phyloP scores from a whole-genome alignment of 1,140 invertebrate species.

The Drosophila seguyi region DNA sequence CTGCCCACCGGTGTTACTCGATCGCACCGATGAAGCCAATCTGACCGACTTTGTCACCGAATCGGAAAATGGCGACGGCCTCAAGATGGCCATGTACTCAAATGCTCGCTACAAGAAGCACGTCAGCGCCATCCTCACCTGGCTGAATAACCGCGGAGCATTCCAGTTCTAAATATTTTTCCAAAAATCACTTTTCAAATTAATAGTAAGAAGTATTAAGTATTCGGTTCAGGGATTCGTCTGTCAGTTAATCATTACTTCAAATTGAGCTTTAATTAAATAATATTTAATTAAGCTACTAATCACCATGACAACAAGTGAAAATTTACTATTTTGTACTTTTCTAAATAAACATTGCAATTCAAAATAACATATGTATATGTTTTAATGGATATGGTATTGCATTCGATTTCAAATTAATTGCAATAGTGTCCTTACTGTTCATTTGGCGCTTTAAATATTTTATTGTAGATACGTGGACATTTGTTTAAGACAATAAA shows the following conservation, averaged over 20 bases:
- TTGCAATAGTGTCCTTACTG: no score
- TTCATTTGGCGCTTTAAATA: no score
- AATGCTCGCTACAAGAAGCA: slow-evolving; percentile 52
- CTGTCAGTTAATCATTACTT: neutral
- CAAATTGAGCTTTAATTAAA: neutral
- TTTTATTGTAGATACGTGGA: no score
- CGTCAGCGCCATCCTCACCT: slow-evolving; percentile 44
- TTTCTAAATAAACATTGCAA: neutral
- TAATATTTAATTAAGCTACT: neutral
- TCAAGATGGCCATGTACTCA: slow-evolving; percentile 57
- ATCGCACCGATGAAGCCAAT: slow-evolving; percentile 48
- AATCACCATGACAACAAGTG: neutral
- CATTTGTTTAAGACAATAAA: no score
- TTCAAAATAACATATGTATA: no score
- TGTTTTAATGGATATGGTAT: no score
- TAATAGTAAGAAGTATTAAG: neutral
- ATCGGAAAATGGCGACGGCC: slow-evolving; percentile 31
- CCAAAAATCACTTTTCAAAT: neutral
- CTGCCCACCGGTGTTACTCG: slow-evolving; percentile 54
- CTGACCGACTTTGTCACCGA: slow-evolving; percentile 50
- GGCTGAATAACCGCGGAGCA: slow-evolving; percentile 54
- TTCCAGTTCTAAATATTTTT: slow-evolving; percentile 6
- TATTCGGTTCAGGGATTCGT: neutral
- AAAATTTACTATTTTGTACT: neutral
- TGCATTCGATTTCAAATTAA: no score